These are phyloP conservation scores for Xenopus petersii DNA, from an alignment of 2,797 vertebrate species.

Conservation along the genomic window DNA sequence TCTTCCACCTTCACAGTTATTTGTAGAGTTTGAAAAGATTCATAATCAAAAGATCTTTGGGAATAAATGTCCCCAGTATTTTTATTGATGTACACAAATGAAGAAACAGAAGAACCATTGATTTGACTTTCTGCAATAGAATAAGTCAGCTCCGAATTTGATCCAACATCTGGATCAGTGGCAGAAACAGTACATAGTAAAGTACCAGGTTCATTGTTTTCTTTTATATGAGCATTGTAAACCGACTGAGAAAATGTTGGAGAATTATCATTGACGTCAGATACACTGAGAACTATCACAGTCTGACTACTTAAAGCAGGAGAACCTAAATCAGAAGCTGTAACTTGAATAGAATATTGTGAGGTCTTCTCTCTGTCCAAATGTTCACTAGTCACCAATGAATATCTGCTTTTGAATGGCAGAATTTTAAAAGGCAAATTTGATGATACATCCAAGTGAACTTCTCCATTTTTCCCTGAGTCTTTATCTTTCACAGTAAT, in stretches of 20 bases:
- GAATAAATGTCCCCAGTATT: slow-evolving; percentile 88
- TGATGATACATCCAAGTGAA: slow-evolving; percentile 73
- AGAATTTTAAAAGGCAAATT: slow-evolving; percentile 75
- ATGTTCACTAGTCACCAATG: too few relatives aligned
- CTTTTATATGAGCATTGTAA: slow-evolving; percentile 83
- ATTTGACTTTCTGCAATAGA: slow-evolving; percentile 74
- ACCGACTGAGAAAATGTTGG: slow-evolving; percentile 81
- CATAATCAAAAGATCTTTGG: slow-evolving; percentile 85
- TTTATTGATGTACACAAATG: slow-evolving; percentile 85
- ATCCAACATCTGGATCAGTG: slow-evolving; percentile 80
- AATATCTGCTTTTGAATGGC: too few relatives aligned
- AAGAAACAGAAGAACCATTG: slow-evolving; percentile 76
- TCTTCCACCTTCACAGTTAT: slow-evolving; percentile 83
- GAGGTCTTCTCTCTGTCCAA: too few relatives aligned
- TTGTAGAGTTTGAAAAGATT: slow-evolving; percentile 81
- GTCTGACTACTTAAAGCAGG: slow-evolving; percentile 77
- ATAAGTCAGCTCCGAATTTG: slow-evolving; percentile 82
- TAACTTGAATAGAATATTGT: too few relatives aligned
- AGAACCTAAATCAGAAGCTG: slow-evolving; percentile 60
- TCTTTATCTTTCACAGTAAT: slow-evolving; percentile 85
- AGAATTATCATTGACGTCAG: slow-evolving; percentile 91
- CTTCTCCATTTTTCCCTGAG: slow-evolving; percentile 78
- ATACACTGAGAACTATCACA: slow-evolving; percentile 79
- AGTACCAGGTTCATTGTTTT: slow-evolving; percentile 82
- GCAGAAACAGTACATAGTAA: slow-evolving; percentile 81